Evolutionary conservation across 2,797 vertebrate species (phyloP).

Genomic region (Manis pentadactyla): DNA sequence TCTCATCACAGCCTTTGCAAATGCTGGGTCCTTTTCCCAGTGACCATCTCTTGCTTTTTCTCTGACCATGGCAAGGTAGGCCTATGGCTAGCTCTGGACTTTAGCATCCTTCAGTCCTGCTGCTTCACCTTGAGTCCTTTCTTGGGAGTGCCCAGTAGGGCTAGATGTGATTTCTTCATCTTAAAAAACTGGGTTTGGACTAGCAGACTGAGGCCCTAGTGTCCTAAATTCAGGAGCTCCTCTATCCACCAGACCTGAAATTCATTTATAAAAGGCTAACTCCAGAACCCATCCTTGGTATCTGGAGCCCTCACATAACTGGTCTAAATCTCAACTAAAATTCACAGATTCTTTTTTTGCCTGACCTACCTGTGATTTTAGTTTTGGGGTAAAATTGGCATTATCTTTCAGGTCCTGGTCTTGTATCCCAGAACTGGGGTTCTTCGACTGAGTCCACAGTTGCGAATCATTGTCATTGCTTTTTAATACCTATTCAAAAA

Average conservation of each 20-base stretch:
- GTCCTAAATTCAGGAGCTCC: background rate
- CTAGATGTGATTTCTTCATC: slow-evolving; percentile 5
- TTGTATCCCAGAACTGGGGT: background rate
- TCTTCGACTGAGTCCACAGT: background rate
- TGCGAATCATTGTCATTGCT: background rate
- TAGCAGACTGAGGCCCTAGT: background rate
- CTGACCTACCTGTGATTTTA: slow-evolving; percentile 23
- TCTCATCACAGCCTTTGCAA: background rate
- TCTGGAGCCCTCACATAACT: background rate
- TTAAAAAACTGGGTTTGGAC: background rate
- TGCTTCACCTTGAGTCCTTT: background rate
- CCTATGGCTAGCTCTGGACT: background rate
- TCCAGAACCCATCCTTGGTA: background rate
- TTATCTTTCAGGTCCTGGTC: background rate
- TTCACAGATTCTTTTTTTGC: background rate
- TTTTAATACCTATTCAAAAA: slow-evolving; percentile 36
- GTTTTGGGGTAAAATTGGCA: slow-evolving; percentile 30
- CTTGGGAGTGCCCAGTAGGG: background rate
- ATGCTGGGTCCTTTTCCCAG: background rate
- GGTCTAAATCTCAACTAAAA: slow-evolving; percentile 23
- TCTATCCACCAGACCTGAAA: background rate
- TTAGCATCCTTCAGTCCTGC: background rate
- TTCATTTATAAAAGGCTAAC: slow-evolving; percentile 7
- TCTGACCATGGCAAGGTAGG: background rate
- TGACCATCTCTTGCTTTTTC: background rate